Evolutionary conservation across 2,113 vertebrate species (phyloP).

Genomic region (Noctilio leporinus): DNA sequence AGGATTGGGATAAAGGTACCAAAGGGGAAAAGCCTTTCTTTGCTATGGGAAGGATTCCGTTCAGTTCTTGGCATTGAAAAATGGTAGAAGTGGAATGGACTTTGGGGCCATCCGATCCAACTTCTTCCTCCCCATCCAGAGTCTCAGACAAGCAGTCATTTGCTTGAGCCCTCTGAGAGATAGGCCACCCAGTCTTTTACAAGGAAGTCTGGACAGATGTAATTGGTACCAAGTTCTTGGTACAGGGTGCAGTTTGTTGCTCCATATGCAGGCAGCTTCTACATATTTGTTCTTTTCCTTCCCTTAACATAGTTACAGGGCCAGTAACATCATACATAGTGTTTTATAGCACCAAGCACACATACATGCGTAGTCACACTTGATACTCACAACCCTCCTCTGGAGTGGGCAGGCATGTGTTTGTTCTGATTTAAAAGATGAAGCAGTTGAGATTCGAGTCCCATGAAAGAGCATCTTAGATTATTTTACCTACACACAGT

Average conservation of each 20-base stretch:
- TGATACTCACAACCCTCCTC: neutral
- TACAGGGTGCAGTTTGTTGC: neutral
- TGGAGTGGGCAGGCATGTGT: neutral
- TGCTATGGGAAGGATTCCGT: neutral
- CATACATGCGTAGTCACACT: fast-evolving
- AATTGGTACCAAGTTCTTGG: neutral
- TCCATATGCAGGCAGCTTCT: neutral
- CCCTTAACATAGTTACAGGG: neutral
- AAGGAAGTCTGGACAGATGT: neutral
- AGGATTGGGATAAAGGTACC: neutral
- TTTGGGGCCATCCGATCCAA: neutral
- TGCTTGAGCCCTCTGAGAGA: neutral
- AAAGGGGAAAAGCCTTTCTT: neutral
- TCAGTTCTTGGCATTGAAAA: neutral
- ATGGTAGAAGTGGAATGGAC: neutral
- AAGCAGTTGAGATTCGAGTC: neutral
- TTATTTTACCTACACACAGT: neutral
- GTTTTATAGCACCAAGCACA: neutral
- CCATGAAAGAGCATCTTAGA: neutral
- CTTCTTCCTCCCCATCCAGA: neutral
- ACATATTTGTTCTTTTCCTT: neutral
- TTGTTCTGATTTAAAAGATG: neutral
- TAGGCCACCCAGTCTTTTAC: neutral
- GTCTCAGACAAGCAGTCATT: neutral
- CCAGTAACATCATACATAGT: neutral